Evolutionary conservation across 1,140 invertebrate genomes (phyloP).

Genomic region (Carposina sasakii): DNA sequence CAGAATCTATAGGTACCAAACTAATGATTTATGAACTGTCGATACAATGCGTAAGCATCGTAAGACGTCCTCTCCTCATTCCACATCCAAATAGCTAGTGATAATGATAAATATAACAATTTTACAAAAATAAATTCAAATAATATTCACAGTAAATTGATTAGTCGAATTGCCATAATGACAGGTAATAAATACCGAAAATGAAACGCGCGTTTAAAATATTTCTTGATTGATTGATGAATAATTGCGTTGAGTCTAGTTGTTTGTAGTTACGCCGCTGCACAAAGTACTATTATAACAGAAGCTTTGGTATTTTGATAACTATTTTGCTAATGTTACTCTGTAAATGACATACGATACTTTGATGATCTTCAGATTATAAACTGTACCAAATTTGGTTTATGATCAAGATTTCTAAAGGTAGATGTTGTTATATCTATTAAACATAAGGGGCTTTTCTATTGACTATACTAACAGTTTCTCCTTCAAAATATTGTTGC

Average conservation of each 20-base stretch:
- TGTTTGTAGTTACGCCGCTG: slow-evolving; percentile 11
- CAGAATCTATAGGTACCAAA: slow-evolving; percentile 32
- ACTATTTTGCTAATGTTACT: too few relatives aligned
- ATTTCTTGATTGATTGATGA: slow-evolving; percentile 37
- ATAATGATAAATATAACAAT: slow-evolving; percentile 40
- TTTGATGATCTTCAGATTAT: too few relatives aligned
- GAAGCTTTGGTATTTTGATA: neutral
- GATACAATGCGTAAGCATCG: too few relatives aligned
- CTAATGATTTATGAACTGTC: slow-evolving; percentile 61
- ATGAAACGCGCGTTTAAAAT: slow-evolving; percentile 25
- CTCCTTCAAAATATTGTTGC: too few relatives aligned
- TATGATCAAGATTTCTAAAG: too few relatives aligned
- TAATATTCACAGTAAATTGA: slow-evolving; percentile 48
- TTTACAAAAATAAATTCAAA: slow-evolving; percentile 34
- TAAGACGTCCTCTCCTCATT: slow-evolving; percentile 25
- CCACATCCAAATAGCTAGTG: slow-evolving; percentile 24
- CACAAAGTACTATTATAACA: neutral
- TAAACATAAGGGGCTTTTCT: too few relatives aligned
- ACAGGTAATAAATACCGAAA: slow-evolving; percentile 52
- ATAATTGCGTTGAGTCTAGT: slow-evolving; percentile 27
- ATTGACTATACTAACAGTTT: too few relatives aligned
- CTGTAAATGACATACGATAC: too few relatives aligned
- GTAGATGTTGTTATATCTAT: too few relatives aligned
- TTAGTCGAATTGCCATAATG: slow-evolving; percentile 43
- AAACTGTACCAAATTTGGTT: too few relatives aligned